Conservation (phyloP, 2,113 vertebrate genomes). For the human (Homo sapiens) region GRCh38 chr2:241871501-241872000, state of each 20-base stretch:
- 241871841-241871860: neutral
- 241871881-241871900: neutral
- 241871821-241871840: neutral
- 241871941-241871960: neutral
- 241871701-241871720: neutral
- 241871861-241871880: constrained; percentile 11
- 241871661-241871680: too few species aligned
- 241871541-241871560: neutral
- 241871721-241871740: constrained; percentile 24
- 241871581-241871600: neutral
- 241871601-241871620: too few species aligned
- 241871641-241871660: neutral
- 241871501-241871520: neutral
- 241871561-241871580: neutral
- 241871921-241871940: neutral
- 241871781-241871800: neutral
- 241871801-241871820: constrained; percentile 33
- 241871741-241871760: constrained; percentile 23
- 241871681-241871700: too few species aligned
- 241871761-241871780: constrained; percentile 12
- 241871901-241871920: constrained; percentile 27
- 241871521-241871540: neutral
- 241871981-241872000: neutral
- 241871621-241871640: neutral
- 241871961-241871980: neutral